Evolutionary conservation across 2,797 vertebrate species (phyloP).

Genomic region (Pantherophis vulpinus): DNA sequence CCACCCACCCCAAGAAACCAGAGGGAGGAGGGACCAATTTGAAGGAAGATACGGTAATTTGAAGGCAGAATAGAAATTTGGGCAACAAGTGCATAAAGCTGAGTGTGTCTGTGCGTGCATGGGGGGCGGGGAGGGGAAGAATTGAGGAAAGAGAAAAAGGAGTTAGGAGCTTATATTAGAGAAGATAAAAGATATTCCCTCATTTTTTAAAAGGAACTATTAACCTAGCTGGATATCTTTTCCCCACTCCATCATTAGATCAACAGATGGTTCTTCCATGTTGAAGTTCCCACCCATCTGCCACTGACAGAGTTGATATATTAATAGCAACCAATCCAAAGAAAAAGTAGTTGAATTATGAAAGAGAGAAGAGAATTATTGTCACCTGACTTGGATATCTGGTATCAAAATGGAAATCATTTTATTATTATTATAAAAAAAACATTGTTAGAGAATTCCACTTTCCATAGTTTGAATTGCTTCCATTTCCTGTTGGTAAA

Average conservation of each 20-base stretch:
- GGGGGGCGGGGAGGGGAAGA: fast-evolving
- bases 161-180: background rate
- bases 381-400: background rate
- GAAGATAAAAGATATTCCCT: background rate
- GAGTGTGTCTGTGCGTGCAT: background rate
- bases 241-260: background rate
- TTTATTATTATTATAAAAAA: background rate
- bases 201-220: background rate
- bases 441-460: background rate
- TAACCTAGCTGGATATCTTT: background rate
- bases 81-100: background rate
- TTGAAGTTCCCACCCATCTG: background rate
- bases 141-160: background rate
- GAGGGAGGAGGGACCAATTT: background rate
- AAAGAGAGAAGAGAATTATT: background rate
- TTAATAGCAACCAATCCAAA: background rate
- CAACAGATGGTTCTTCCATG: background rate
- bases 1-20: background rate
- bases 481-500: background rate
- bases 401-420: background rate
- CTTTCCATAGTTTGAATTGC: background rate
- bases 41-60: background rate
- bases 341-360: background rate
- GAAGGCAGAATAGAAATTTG: background rate
- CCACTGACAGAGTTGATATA: background rate